These are phyloP conservation scores for Oceanites oceanicus DNA, from an alignment of 2,113 vertebrate genomes.

Conservation along the genomic window DNA sequence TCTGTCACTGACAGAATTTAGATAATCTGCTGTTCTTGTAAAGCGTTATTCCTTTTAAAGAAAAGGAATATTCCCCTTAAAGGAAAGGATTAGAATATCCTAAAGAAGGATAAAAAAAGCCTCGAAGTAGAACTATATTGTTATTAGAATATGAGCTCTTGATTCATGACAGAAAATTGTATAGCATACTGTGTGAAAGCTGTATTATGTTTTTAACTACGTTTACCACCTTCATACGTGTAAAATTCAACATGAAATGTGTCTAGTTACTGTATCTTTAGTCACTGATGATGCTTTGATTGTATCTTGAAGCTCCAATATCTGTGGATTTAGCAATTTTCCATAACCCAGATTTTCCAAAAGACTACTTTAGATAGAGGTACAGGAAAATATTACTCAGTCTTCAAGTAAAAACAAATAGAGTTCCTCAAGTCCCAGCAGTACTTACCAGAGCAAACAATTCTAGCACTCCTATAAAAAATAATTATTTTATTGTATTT, in stretches of 20 bases:
- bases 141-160: background rate
- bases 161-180: background rate
- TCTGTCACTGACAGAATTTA: background rate
- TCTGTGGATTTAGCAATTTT: background rate
- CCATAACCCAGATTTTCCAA: background rate
- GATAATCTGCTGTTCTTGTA: background rate
- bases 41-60: background rate
- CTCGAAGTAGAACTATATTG: background rate
- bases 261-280: background rate
- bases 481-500: constrained; percentile 1
- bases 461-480: constrained; percentile 39
- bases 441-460: constrained; percentile 45
- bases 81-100: background rate
- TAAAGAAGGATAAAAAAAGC: background rate
- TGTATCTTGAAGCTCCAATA: background rate
- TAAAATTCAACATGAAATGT: background rate
- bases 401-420: background rate
- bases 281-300: background rate
- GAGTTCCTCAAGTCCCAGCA: background rate
- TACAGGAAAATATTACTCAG: background rate
- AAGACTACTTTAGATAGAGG: background rate
- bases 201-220: background rate
- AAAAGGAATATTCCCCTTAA: background rate
- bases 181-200: background rate
- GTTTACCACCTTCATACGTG: background rate